phyloP scores from a whole-genome alignment of 2,888 invertebrate genomes.

The Leptopilina syphax region DNA sequence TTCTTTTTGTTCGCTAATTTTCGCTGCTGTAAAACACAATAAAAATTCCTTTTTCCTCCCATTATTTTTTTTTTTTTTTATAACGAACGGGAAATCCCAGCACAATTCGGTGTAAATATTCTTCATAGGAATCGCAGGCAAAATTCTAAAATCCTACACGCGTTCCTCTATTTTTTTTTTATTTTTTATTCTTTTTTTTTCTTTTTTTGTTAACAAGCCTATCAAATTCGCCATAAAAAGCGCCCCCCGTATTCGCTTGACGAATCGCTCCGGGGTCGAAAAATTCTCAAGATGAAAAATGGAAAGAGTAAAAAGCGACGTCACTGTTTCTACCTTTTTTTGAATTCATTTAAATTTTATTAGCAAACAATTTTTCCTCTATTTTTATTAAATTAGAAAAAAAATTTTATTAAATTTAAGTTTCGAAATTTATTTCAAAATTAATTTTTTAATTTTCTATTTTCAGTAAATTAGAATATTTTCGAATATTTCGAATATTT shows the following conservation, averaged over 20 bases:
- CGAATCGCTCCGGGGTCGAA: conserved; percentile 14
- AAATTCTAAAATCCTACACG: conserved; percentile 31
- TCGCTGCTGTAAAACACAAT: background rate
- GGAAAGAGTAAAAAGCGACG: conserved; percentile 2
- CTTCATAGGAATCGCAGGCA: conserved; percentile 29
- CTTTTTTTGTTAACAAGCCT: conserved; percentile 17
- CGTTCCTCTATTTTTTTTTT: conserved; percentile 14
- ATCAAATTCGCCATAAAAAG: conserved; percentile 31
- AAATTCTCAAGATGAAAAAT: conserved; percentile 19
- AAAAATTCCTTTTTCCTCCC: background rate
- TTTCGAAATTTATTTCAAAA: background rate
- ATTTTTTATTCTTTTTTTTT: too few relatives aligned
- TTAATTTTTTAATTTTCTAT: background rate
- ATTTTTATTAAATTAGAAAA: too few relatives aligned
- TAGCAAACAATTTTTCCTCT: too few relatives aligned
- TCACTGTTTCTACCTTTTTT: background rate
- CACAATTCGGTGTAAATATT: conserved; percentile 29
- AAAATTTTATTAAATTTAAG: background rate
- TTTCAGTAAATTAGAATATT: background rate
- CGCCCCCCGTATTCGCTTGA: conserved; percentile 13
- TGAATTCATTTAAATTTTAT: background rate
- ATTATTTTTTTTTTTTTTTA: background rate
- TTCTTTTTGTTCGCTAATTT: background rate
- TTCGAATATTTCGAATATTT: background rate
- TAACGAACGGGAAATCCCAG: conserved; percentile 9